These are phyloP conservation scores for Lepisosteus osseus DNA, from an alignment of 2,113 vertebrate genomes.

Conservation along the genomic window DNA sequence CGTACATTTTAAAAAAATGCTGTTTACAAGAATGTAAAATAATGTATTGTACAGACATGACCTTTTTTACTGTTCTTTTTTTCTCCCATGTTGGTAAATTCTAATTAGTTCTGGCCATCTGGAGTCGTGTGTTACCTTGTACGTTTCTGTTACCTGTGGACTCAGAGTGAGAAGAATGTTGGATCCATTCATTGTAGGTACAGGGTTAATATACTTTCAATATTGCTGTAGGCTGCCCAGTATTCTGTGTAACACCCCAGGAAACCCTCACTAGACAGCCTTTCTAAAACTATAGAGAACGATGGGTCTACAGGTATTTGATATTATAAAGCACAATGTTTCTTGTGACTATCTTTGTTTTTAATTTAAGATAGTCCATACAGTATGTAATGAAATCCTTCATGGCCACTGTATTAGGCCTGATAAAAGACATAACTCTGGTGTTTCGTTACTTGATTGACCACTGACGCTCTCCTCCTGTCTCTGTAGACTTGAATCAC, in stretches of 20 bases:
- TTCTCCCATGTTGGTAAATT: conserved; percentile 1
- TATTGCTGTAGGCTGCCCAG: not conserved
- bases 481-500: too few relatives aligned
- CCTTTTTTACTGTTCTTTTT: conserved; percentile 5
- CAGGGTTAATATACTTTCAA: not conserved
- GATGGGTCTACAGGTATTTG: not conserved
- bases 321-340: conserved; percentile 53
- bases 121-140: too few relatives aligned
- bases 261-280: not conserved
- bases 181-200: not conserved
- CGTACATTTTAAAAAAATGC: not conserved
- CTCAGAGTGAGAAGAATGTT: not conserved
- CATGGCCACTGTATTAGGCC: not conserved
- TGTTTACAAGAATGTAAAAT: conserved; percentile 25
- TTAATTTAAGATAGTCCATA: conserved; percentile 45
- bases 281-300: not conserved
- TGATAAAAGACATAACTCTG: too few relatives aligned
- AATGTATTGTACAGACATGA: conserved; percentile 20
- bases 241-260: not conserved
- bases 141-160: not conserved
- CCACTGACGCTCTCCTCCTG: too few relatives aligned
- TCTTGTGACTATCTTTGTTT: conserved; percentile 36
- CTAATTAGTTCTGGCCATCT: conserved; percentile 12
- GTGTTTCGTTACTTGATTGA: too few relatives aligned
- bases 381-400: conserved; percentile 1